phyloP scores from a whole-genome alignment of 2,113 vertebrate species.

The Anguilla rostrata region DNA sequence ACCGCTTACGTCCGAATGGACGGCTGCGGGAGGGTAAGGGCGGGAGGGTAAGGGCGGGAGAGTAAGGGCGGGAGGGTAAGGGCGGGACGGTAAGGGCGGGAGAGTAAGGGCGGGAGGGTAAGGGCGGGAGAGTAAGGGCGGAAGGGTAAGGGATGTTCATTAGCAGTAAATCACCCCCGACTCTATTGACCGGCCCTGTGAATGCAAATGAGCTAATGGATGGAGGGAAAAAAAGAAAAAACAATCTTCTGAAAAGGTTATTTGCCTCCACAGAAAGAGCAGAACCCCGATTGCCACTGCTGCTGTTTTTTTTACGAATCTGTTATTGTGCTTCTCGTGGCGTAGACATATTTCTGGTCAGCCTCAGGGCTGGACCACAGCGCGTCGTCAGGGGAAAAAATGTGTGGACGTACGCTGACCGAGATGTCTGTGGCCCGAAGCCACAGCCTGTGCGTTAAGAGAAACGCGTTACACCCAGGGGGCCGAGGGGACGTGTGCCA shows the following conservation, averaged over 20 bases:
- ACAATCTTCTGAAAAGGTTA: neutral
- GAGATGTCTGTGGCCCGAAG: neutral
- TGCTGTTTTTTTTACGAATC: neutral
- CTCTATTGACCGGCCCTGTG: slow-evolving; percentile 16
- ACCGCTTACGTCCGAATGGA: neutral
- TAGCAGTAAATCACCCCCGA: slow-evolving; percentile 7
- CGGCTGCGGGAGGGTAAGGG: neutral
- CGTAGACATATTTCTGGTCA: neutral
- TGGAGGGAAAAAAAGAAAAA: neutral
- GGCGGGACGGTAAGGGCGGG: too few species aligned
- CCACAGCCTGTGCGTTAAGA: neutral
- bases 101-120: neutral
- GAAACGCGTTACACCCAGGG: neutral
- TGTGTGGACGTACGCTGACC: neutral
- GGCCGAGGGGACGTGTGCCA: neutral
- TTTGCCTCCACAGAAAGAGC: neutral
- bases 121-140: neutral
- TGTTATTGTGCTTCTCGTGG: neutral
- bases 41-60: too few species aligned
- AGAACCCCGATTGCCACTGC: neutral
- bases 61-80: neutral
- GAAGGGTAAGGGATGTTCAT: too few species aligned
- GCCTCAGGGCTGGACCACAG: neutral
- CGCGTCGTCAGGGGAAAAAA: neutral
- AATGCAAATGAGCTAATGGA: slow-evolving; percentile 15